A percentile compares a stretch with the other conserved stretches of the same genome.
These are phyloP conservation scores for Hylomyscus alleni DNA, from an alignment of 2,797 vertebrate genomes.

Conservation along the genomic window DNA sequence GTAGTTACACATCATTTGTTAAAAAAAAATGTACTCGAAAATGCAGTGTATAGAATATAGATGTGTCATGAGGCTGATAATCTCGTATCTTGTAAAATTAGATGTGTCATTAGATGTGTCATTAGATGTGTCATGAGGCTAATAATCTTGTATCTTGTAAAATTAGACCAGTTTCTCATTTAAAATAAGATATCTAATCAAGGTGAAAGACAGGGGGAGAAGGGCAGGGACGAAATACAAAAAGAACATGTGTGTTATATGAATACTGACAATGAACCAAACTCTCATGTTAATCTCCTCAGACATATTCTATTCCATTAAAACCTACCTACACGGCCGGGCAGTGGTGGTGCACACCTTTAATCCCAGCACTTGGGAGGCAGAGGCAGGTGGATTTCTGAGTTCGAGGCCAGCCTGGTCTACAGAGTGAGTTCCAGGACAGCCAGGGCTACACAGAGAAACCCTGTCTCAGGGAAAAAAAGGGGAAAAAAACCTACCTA, in stretches of 20 bases:
- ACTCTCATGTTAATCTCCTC: background rate
- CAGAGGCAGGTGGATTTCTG: too few species aligned
- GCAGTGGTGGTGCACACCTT: too few species aligned
- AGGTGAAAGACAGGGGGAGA: background rate
- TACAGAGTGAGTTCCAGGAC: too few species aligned
- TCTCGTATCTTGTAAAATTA: background rate
- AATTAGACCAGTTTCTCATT: background rate
- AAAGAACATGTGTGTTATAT: conserved; percentile 1
- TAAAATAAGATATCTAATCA: background rate
- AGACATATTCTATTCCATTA: conserved; percentile 28
- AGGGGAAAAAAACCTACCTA: too few species aligned
- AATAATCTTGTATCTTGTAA: background rate
- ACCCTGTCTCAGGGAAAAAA: too few species aligned
- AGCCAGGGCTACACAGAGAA: too few species aligned
- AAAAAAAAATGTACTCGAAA: background rate
- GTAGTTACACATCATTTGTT: background rate
- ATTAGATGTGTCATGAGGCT: background rate
- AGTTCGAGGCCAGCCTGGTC: too few species aligned
- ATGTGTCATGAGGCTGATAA: background rate
- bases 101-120: too few species aligned
- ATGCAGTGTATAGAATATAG: background rate
- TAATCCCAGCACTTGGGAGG: too few species aligned
- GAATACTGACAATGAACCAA: background rate
- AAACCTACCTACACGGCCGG: too few species aligned
- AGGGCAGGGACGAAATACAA: background rate